Evolutionary conservation across 2,797 vertebrate genomes (phyloP), one percentile per base, ranked within the genome.

Genomic region (Loriculus beryllinus): DNA sequence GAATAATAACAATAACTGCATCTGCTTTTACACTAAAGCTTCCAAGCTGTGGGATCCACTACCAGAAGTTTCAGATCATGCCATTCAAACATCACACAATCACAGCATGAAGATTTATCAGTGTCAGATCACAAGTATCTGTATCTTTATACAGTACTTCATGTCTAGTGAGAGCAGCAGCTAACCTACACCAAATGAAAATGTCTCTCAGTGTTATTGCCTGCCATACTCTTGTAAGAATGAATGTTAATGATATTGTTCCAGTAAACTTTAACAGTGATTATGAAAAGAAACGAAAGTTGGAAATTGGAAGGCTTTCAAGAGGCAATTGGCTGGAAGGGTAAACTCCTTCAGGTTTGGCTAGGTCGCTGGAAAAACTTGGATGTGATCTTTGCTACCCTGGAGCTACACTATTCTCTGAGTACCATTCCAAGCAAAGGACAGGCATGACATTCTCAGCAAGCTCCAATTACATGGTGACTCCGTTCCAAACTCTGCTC

Each of bases 291-390:
- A 85, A 92, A 84, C 57, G 39, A 72, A 92, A 88, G 43, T 6
- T 87, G 79, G 67, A 69, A 93, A 75, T 51, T 78, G 91, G 80
- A 92, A 93, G 48, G 72, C 69, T 89, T 80, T 95, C 91, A 92
- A 77, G 37, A 93, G 48, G 60, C 78, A 91, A 52, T 16, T 92
- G 89, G 75, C 86, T 91, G 62, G 70, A 82, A 70, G 71, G 57
- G 69, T 48, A 28, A 91, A 92, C 86, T 89, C 82, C 91, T 85
- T 87, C 84, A 92, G 79, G 49, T 93, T 91, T 94, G 95, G 94
- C 92, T 81, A 62, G 21, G 29, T 13, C 1, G 3, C 47, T 96
- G 96, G 87, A 95, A 96, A 93, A 87, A 91, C 87, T 86, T 94
- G 94, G 91, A 92, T 76, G 52, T 63, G 71, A 92, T 95, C 84